Conservation (phyloP, 2,113 vertebrate species). For the Falcunculus frontatus region DNA sequence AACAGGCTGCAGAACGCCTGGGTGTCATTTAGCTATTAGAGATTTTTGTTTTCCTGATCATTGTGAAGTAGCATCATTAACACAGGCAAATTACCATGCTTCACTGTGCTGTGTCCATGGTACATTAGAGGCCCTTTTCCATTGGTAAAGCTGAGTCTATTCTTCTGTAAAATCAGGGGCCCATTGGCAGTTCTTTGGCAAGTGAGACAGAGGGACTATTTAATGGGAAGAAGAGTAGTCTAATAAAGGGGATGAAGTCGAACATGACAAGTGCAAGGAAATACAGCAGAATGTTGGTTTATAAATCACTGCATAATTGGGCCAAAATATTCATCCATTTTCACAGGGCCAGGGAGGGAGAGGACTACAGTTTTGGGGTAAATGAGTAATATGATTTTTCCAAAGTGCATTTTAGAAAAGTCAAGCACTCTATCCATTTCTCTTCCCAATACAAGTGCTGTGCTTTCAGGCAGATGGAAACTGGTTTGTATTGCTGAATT, state of each 20-base stretch:
- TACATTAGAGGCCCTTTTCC: slow-evolving; percentile 77
- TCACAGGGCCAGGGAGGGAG: background rate
- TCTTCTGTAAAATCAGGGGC: slow-evolving; percentile 75
- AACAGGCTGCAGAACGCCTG: slow-evolving; percentile 2
- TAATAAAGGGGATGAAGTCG: slow-evolving; percentile 56
- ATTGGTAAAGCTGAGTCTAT: slow-evolving; percentile 74
- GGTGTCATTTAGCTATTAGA: slow-evolving; percentile 67
- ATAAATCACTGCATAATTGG: background rate
- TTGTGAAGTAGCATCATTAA: slow-evolving; percentile 83
- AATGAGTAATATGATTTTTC: background rate
- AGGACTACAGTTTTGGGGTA: background rate
- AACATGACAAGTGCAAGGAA: slow-evolving; percentile 43
- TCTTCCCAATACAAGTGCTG: background rate
- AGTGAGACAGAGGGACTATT: slow-evolving; percentile 80
- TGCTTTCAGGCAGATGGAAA: slow-evolving; percentile 1
- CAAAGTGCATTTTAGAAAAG: background rate
- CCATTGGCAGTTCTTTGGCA: slow-evolving; percentile 85
- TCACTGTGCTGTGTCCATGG: slow-evolving; percentile 75
- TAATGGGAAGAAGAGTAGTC: slow-evolving; percentile 73
- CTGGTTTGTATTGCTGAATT: background rate
- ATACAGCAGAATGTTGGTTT: slow-evolving; percentile 12
- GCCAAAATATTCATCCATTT: background rate
- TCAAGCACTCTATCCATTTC: background rate
- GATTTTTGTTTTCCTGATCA: slow-evolving; percentile 73
- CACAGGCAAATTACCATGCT: slow-evolving; percentile 78